A percentile compares a stretch with the other conserved stretches of the same genome.
Evolutionary conservation across 1,140 invertebrate genomes (phyloP).

Genomic region (Battus philenor): DNA sequence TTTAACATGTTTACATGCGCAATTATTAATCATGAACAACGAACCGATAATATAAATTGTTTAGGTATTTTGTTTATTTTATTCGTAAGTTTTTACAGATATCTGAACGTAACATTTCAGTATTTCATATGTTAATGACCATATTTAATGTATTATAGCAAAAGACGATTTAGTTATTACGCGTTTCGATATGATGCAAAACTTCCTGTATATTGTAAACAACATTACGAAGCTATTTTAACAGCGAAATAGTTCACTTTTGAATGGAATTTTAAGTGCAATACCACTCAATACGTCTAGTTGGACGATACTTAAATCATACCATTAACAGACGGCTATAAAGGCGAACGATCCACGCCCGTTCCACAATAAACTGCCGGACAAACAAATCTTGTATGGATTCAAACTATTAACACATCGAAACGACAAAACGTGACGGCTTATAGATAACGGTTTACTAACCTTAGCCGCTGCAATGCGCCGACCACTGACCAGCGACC

Average conservation of each 20-base stretch:
- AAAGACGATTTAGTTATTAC: neutral
- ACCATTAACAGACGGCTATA: slow-evolving; percentile 36
- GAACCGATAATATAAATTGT: too few species aligned
- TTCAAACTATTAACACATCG: slow-evolving; percentile 40
- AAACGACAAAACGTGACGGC: slow-evolving; percentile 52
- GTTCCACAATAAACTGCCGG: slow-evolving; percentile 31
- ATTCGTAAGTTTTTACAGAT: too few species aligned
- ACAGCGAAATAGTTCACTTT: slow-evolving; percentile 27
- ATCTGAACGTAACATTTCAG: too few species aligned
- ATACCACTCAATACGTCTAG: slow-evolving; percentile 14
- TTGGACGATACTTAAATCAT: slow-evolving; percentile 22
- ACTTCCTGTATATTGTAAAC: too few species aligned
- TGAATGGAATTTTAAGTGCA: slow-evolving; percentile 34
- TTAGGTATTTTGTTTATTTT: too few species aligned
- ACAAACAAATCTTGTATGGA: slow-evolving; percentile 52
- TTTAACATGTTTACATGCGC: too few species aligned
- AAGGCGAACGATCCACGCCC: slow-evolving; percentile 30
- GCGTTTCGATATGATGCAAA: neutral
- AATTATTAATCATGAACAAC: too few species aligned
- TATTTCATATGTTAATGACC: too few species aligned
- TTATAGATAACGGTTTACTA: slow-evolving; percentile 37
- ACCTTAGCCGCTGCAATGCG: slow-evolving; percentile 15
- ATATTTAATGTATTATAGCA: neutral
- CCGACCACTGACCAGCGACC: neutral
- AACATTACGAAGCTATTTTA: slow-evolving; percentile 23